Conservation (phyloP, 2,888 invertebrate species). For the Seira musarum region DNA sequence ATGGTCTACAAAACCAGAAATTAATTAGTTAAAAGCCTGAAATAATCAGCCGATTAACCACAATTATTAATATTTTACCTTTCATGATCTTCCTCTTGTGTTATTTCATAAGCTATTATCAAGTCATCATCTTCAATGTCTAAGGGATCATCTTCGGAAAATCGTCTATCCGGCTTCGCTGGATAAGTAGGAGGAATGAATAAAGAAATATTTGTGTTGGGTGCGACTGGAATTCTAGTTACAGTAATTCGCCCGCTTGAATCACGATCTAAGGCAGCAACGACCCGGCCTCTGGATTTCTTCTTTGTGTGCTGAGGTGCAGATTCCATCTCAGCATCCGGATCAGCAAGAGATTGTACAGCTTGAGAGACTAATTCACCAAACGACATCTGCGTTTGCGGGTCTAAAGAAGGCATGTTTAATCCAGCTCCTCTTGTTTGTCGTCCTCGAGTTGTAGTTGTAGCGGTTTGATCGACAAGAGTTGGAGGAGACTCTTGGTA, state of each 20-base stretch:
- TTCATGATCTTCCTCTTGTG: constrained; percentile 44
- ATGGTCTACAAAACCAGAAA: constrained; percentile 35
- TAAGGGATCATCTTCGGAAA: constrained; percentile 12
- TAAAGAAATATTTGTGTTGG: constrained; percentile 6
- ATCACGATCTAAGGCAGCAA: constrained; percentile 35
- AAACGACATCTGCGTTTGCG: constrained; percentile 39
- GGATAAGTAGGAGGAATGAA: constrained; percentile 26
- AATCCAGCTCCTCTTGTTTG: constrained; percentile 35
- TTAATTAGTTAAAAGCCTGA: too few species aligned
- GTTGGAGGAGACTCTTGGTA: constrained; percentile 20
- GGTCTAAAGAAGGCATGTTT: constrained; percentile 50
- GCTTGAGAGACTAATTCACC: constrained; percentile 53
- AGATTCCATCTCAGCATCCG: constrained; percentile 6
- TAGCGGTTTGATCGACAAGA: constrained; percentile 32
- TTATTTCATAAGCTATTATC: constrained; percentile 55
- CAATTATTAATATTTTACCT: constrained; percentile 16
- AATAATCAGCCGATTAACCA: too few species aligned
- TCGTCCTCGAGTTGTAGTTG: constrained; percentile 18
- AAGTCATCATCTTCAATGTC: constrained; percentile 48
- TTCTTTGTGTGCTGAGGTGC: background rate
- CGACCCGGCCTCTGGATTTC: background rate
- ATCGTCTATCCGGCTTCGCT: background rate
- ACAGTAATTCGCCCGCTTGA: constrained; percentile 19
- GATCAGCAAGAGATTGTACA: constrained; percentile 43
- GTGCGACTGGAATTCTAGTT: constrained; percentile 17